phyloP scores from a whole-genome alignment of 2,113 vertebrate species.

The Acinonyx jubatus region DNA sequence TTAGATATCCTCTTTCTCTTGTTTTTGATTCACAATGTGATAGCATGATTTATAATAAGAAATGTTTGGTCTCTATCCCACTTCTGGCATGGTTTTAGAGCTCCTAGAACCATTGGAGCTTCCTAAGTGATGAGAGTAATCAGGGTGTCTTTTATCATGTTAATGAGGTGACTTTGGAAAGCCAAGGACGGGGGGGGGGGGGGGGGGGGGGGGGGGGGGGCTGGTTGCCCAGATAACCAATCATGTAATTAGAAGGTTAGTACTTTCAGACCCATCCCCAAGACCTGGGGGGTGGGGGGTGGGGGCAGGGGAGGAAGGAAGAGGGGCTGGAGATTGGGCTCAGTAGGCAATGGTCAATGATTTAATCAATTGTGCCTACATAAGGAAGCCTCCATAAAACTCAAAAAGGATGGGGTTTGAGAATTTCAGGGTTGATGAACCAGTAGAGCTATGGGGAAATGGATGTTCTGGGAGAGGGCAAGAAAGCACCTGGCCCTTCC shows the following conservation, averaged over 20 bases:
- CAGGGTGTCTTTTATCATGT: no score
- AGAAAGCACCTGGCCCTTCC: background rate
- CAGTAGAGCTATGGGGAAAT: background rate
- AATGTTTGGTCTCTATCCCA: no score
- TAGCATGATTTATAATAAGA: background rate
- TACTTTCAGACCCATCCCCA: background rate
- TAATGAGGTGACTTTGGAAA: background rate
- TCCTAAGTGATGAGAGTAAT: no score
- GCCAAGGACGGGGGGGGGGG: background rate
- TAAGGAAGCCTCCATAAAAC: background rate
- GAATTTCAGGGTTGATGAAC: background rate
- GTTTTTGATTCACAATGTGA: background rate
- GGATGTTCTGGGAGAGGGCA: background rate
- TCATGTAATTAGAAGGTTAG: background rate
- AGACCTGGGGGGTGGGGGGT: background rate
- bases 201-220: no score
- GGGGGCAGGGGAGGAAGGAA: no score
- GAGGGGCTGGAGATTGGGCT: background rate
- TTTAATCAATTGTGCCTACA: background rate
- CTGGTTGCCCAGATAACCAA: background rate
- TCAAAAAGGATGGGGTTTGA: background rate
- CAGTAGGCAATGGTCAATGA: background rate
- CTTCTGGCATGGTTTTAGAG: no score
- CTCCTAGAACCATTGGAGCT: no score
- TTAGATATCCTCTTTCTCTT: background rate